These are phyloP conservation scores for Neria commutata DNA, from an alignment of 2,888 invertebrate species.

Conservation along the genomic window DNA sequence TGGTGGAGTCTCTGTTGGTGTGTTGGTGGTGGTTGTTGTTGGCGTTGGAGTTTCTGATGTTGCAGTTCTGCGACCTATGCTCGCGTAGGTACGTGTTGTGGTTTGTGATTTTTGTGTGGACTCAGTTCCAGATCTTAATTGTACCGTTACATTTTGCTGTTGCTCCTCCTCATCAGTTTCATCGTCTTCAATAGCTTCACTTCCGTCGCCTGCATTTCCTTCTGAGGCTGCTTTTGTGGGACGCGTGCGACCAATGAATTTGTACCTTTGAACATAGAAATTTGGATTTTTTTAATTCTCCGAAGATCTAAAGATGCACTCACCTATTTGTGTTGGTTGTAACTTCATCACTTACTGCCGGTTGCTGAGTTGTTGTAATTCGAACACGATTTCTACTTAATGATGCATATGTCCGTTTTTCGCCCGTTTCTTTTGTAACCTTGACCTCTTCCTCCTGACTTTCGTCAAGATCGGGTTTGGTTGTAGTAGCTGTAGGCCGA, in stretches of 20 bases:
- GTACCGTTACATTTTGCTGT: constrained; percentile 57
- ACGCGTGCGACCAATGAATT: constrained; percentile 54
- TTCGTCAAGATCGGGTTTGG: constrained; percentile 24
- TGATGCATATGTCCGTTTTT: constrained; percentile 47
- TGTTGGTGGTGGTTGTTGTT: constrained; percentile 35
- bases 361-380: constrained; percentile 32
- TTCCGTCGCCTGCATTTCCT: constrained; percentile 19
- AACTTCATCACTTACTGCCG: constrained; percentile 21
- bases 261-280: constrained; percentile 45
- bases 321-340: constrained; percentile 47
- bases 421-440: constrained; percentile 22
- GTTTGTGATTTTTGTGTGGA: constrained; percentile 50
- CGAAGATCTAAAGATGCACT: not conserved
- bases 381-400: constrained; percentile 47
- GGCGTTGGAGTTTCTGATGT: constrained; percentile 42
- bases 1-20: too few species aligned
- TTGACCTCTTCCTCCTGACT: constrained; percentile 15
- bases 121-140: constrained; percentile 47
- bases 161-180: constrained; percentile 40
- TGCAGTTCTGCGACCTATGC: constrained; percentile 56
- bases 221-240: constrained; percentile 42
- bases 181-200: constrained; percentile 29
- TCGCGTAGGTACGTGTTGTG: constrained; percentile 56
- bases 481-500: constrained; percentile 65
- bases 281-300: not conserved